These are phyloP conservation scores for Agonum fuliginosum DNA, from an alignment of 2,888 invertebrate species.

Conservation along the genomic window DNA sequence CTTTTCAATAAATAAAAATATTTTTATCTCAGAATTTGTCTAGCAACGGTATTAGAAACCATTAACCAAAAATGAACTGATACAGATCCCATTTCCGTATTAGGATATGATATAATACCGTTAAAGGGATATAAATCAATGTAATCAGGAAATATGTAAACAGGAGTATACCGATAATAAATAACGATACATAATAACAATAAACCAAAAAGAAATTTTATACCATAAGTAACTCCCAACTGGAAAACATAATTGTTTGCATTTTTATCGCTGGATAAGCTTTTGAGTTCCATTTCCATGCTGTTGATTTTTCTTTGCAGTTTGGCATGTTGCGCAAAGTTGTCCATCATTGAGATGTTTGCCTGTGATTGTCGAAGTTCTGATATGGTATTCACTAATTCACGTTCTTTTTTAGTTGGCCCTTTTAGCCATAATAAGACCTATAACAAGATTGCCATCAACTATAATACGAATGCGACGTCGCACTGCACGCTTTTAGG, in stretches of 20 bases:
- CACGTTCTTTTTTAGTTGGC: slow-evolving; percentile 73
- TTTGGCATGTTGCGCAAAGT: slow-evolving; percentile 78
- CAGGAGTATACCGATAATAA: slow-evolving; percentile 72
- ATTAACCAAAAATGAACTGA: slow-evolving; percentile 75
- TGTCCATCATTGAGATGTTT: slow-evolving; percentile 75
- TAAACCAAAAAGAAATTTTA: slow-evolving; percentile 70
- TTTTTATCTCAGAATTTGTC: slow-evolving; percentile 65
- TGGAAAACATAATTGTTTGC: slow-evolving; percentile 63
- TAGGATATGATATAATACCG: slow-evolving; percentile 74
- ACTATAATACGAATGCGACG: too few species aligned
- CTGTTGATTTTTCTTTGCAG: slow-evolving; percentile 76
- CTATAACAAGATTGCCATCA: slow-evolving; percentile 69
- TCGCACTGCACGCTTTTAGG: neutral
- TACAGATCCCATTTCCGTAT: slow-evolving; percentile 72
- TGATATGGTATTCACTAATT: slow-evolving; percentile 71
- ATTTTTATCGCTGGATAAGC: slow-evolving; percentile 66
- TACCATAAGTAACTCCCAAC: slow-evolving; percentile 69
- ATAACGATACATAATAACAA: slow-evolving; percentile 71
- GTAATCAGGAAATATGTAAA: slow-evolving; percentile 71
- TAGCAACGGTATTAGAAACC: slow-evolving; percentile 72
- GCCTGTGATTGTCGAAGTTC: slow-evolving; percentile 74
- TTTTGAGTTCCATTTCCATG: slow-evolving; percentile 74
- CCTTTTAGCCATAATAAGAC: slow-evolving; percentile 74
- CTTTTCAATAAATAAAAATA: slow-evolving; percentile 31
- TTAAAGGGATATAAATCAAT: slow-evolving; percentile 73